A percentile compares a stretch with the other conserved stretches of the same genome.
Evolutionary conservation across 2,113 vertebrate species (phyloP).

Genomic region (Phalacrocorax pelagicus): DNA sequence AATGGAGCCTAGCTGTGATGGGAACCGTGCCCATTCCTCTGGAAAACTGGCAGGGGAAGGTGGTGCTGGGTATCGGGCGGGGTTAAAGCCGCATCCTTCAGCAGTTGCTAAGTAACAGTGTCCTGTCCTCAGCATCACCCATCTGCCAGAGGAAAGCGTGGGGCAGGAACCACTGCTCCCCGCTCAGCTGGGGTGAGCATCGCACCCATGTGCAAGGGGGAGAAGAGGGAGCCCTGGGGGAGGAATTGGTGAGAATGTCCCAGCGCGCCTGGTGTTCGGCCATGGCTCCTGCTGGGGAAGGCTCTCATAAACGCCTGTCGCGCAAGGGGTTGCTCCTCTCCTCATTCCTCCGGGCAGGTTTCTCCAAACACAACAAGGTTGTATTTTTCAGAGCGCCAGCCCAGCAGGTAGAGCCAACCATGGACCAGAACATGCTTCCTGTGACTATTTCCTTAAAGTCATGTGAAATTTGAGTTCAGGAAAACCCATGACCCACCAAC

Average conservation of each 20-base stretch:
- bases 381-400: neutral
- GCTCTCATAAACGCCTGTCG: neutral
- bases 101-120: conserved; percentile 20
- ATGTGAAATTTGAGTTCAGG: neutral
- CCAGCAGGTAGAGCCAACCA: neutral
- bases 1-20: rapidly evolving
- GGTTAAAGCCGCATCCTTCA: neutral
- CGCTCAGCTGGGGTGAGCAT: neutral
- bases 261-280: neutral
- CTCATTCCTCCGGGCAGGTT: neutral
- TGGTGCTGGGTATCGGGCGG: neutral
- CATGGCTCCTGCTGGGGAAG: neutral
- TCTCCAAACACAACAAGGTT: neutral
- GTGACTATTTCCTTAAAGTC: neutral
- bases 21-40: neutral
- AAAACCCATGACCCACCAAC: neutral
- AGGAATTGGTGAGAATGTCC: rapidly evolving
- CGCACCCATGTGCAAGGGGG: rapidly evolving
- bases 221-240: neutral
- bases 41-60: neutral
- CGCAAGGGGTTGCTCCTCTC: neutral
- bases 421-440: neutral
- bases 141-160: neutral
- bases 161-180: neutral
- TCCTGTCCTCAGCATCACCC: neutral